A percentile compares a stretch with the other conserved stretches of the same genome.
Evolutionary conservation across 1,140 invertebrate genomes (phyloP).

Genomic region (Ctenoplectra terminalis): DNA sequence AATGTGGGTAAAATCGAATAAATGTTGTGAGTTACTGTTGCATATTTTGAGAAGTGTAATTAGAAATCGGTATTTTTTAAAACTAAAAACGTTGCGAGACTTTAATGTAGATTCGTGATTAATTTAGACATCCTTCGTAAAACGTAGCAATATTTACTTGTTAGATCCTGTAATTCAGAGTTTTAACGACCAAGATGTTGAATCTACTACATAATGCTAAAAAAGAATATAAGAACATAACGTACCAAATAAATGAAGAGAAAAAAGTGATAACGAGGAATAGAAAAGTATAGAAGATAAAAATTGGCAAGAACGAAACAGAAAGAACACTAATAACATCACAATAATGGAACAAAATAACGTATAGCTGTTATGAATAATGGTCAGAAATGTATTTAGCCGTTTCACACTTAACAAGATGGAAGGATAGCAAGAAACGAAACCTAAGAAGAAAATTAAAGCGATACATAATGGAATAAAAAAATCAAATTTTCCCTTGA

Average conservation of each 20-base stretch:
- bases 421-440: neutral
- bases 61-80: too few species aligned
- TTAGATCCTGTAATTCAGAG: too few species aligned
- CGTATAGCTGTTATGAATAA: neutral
- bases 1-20: too few species aligned
- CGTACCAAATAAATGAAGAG: neutral
- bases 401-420: neutral
- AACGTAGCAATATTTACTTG: too few species aligned
- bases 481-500: conserved; percentile 5
- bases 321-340: neutral
- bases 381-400: conserved; percentile 13
- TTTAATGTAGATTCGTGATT: too few species aligned
- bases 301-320: neutral
- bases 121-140: too few species aligned
- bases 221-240: neutral
- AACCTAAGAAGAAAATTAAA: neutral
- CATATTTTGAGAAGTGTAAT: too few species aligned
- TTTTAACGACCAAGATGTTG: too few species aligned
- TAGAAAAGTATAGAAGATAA: too few species aligned
- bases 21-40: too few species aligned
- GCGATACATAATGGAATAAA: neutral
- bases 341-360: neutral
- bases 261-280: neutral
- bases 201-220: neutral
- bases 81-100: too few species aligned